These are phyloP conservation scores for Mobula birostris DNA, from an alignment of 2,113 vertebrate genomes.

Conservation along the genomic window DNA sequence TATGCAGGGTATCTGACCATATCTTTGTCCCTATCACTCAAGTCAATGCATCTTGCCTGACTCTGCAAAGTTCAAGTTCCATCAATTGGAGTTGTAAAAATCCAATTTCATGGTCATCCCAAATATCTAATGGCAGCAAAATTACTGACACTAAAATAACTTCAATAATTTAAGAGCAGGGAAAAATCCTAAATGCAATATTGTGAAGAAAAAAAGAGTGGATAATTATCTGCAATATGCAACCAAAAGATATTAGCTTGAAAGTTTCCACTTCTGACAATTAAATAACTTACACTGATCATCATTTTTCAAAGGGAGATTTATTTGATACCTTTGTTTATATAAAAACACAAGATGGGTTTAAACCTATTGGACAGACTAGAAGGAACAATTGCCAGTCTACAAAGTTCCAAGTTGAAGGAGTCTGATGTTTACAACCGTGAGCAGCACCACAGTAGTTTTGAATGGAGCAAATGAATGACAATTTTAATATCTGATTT, in stretches of 20 bases:
- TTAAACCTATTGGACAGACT: too few relatives aligned
- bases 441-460: background rate
- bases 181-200: background rate
- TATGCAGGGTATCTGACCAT: background rate
- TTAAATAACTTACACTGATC: background rate
- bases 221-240: background rate
- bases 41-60: background rate
- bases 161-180: background rate
- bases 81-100: too few relatives aligned
- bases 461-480: background rate
- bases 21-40: background rate
- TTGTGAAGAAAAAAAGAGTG: background rate
- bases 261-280: background rate
- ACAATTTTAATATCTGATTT: background rate
- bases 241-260: background rate
- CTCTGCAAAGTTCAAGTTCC: background rate
- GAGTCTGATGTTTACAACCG: background rate
- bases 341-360: too few relatives aligned
- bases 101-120: too few relatives aligned
- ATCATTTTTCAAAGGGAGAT: too few relatives aligned
- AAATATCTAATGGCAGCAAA: background rate
- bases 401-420: background rate
- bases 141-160: background rate
- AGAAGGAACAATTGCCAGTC: background rate
- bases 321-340: too few relatives aligned